These are phyloP conservation scores for Erythrolamprus reginae DNA, from an alignment of 2,113 vertebrate genomes.

Conservation along the genomic window DNA sequence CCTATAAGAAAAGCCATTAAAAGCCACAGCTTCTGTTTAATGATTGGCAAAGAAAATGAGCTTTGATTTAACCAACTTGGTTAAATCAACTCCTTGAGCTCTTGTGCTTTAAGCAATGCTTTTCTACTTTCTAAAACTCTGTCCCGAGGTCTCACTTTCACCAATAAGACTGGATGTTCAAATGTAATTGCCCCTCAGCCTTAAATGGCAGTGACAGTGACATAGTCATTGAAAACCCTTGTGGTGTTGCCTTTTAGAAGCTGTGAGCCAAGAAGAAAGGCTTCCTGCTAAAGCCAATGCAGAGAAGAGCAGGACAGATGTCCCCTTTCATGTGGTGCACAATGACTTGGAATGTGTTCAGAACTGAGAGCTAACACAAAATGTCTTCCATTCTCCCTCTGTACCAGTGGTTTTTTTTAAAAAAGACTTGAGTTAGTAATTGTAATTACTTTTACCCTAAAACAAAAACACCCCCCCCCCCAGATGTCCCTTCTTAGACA, in stretches of 20 bases:
- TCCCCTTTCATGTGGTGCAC: not conserved
- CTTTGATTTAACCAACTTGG: not conserved
- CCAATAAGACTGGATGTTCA: not conserved
- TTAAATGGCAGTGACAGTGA: constrained; percentile 9
- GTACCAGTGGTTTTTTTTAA: not conserved
- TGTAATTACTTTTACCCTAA: too few relatives aligned
- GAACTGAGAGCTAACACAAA: not conserved
- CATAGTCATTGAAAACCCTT: constrained; percentile 20
- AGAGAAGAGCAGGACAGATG: not conserved
- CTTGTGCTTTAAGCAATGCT: not conserved
- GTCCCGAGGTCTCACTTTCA: not conserved
- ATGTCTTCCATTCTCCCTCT: not conserved
- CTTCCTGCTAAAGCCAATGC: constrained; percentile 13
- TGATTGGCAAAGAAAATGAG: not conserved
- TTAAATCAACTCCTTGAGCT: not conserved
- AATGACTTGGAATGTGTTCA: not conserved
- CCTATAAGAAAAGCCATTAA: not conserved
- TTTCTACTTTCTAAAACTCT: not conserved
- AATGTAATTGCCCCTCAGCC: not conserved
- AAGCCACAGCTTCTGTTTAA: not conserved
- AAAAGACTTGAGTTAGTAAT: constrained; percentile 20
- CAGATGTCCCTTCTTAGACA: too few relatives aligned
- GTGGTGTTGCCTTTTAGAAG: not conserved
- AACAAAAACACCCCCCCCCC: too few relatives aligned
- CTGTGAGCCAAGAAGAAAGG: constrained; percentile 10